Base-by-base conservation (phyloP, 2,797 vertebrate genomes). In the Neopelma chrysocephalum region DNA sequence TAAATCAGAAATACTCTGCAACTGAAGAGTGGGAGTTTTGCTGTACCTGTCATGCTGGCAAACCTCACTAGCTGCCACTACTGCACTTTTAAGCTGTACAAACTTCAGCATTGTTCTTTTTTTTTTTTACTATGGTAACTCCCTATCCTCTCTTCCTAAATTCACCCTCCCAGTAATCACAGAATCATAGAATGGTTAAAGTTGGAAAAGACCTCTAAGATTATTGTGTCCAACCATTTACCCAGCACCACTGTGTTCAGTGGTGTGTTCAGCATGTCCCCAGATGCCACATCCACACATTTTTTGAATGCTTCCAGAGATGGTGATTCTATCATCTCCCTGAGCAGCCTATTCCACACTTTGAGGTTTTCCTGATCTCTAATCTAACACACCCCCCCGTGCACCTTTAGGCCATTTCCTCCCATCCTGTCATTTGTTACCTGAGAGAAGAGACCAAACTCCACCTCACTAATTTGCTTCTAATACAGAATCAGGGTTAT, bases 261-360 rank as follows among this genome's bases (percentile, higher is more conserved):
- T 25, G 15, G 48, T 29, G 32, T 10, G 25, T 15, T 18, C 48
- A 43, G 60, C 58, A 15, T 10, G 20, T 23, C 19, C 68, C 31
- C 23, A 11, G 15, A 36, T 42, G 18, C 31, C 75, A 53, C 32
- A 64, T 11, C 19, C 25, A 29, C 23, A 42, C 11, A 3, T 7
- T 20, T 34, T 50, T 15, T 3, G 0, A 29, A 21, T 9, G 5
- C 3, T 32, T 64, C 9, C 38, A 22, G 42, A 31, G 1, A 6
- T 7, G 5, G 5, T 11, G 31, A 27, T 27, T 9, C 29, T 38
- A 23, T 1, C 43, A 17, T 17, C 34, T 40, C 58, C 58, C 21
- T 32, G n/a, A n/a, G 20, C 12, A 65, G n/a, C n/a, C 21, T 11
- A 40, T 20, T 47, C 29, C 51, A n/a, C 16, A 19, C 62, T 78